Percentiles rank a stretch among this genome's conserved stretches.
Conservation (phyloP, 2,888 invertebrate species). For the Conistra vaccinii region DNA sequence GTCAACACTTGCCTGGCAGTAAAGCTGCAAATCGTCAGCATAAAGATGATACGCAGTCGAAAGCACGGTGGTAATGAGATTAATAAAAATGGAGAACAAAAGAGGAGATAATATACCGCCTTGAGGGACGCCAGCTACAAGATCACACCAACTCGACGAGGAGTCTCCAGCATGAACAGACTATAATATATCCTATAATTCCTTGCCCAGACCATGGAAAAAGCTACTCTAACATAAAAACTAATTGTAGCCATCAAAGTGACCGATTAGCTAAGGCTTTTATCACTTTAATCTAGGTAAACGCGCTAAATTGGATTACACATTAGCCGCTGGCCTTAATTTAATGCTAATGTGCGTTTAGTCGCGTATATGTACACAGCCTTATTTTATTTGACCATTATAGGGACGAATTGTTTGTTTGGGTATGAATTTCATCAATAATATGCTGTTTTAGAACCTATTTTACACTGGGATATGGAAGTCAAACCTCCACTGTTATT, state of each 20-base stretch:
- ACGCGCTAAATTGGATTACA: conserved; percentile 65
- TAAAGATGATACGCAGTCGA: too few relatives aligned
- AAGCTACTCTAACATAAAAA: neutral
- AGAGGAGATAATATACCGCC: too few relatives aligned
- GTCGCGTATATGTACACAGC: conserved; percentile 22
- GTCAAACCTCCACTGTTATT: too few relatives aligned
- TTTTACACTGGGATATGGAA: neutral
- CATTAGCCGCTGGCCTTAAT: conserved; percentile 65
- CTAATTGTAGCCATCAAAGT: conserved; percentile 54
- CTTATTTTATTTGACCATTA: conserved; percentile 45
- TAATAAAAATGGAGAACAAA: too few relatives aligned
- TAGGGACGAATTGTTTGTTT: conserved; percentile 10
- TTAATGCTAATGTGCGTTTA: conserved; percentile 61
- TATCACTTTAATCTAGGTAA: conserved; percentile 66
- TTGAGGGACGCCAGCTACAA: too few relatives aligned
- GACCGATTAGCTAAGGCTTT: conserved; percentile 54
- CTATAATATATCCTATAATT: too few relatives aligned
- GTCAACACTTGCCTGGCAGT: too few relatives aligned
- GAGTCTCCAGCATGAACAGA: too few relatives aligned
- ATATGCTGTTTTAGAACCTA: neutral
- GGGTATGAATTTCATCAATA: conserved; percentile 8
- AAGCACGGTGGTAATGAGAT: too few relatives aligned
- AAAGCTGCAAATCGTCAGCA: too few relatives aligned
- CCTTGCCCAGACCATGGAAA: conserved; percentile 16
- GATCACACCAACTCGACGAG: too few relatives aligned